Percentiles rank a stretch among this genome's conserved stretches.
Evolutionary conservation across 2,888 invertebrate species (phyloP).

Genomic region (Athripsodes cinereus): DNA sequence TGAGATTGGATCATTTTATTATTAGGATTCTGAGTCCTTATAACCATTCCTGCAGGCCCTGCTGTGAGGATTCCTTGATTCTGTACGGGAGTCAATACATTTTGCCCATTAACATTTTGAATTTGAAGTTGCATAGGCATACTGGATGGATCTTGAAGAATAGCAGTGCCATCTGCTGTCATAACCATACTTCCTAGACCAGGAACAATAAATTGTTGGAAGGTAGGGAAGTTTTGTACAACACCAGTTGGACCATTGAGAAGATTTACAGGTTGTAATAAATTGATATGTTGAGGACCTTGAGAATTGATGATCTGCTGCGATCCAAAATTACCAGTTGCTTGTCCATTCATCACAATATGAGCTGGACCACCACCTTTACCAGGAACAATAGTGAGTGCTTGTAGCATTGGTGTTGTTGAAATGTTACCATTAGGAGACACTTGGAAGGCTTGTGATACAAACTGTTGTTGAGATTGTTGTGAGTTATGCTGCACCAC

Average conservation of each 20-base stretch:
- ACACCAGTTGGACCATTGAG: conserved; percentile 64
- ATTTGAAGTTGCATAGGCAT: conserved; percentile 70
- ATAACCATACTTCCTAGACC: conserved; percentile 78
- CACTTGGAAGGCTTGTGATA: conserved; percentile 70
- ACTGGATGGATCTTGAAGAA: conserved; percentile 62
- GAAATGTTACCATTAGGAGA: conserved; percentile 62
- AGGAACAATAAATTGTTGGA: conserved; percentile 79
- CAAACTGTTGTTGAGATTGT: conserved; percentile 50
- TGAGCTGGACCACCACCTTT: conserved; percentile 68
- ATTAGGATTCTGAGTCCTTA: conserved; percentile 67
- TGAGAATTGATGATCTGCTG: conserved; percentile 61
- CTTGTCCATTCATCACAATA: conserved; percentile 71
- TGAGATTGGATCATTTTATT: conserved; percentile 64
- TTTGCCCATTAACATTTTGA: conserved; percentile 74
- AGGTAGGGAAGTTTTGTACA: conserved; percentile 70
- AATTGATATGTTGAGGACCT: conserved; percentile 59
- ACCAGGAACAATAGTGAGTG: conserved; percentile 69
- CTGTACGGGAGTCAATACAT: conserved; percentile 68
- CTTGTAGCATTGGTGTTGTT: conserved; percentile 66
- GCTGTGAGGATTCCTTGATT: conserved; percentile 57
- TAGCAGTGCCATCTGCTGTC: conserved; percentile 72
- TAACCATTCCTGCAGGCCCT: conserved; percentile 70
- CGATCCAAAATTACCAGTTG: conserved; percentile 54
- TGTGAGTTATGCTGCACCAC: conserved; percentile 49
- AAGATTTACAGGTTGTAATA: conserved; percentile 76